phyloP scores from a whole-genome alignment of 2,888 invertebrate genomes.

The Drosophila histrio region DNA sequence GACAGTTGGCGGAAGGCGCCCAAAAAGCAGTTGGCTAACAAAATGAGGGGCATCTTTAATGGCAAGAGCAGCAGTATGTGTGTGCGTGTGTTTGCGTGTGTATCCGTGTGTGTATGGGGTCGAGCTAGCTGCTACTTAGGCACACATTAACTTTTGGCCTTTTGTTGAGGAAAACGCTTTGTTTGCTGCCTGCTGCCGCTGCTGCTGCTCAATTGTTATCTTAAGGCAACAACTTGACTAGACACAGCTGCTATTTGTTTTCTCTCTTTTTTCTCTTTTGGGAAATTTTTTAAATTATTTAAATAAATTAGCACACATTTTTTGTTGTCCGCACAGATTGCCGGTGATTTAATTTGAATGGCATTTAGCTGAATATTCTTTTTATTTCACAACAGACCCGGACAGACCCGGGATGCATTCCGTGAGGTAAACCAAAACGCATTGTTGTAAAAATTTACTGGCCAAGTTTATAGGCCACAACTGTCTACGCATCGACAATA shows the following conservation, averaged over 20 bases:
- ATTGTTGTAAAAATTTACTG: conserved; percentile 73
- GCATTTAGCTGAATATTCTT: conserved; percentile 52
- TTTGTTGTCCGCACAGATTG: conserved; percentile 57
- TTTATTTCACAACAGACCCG: conserved; percentile 16
- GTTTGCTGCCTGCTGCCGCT: conserved; percentile 35
- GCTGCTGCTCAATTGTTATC: conserved; percentile 56
- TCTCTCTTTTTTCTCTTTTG: conserved; percentile 14
- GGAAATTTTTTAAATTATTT: conserved; percentile 66
- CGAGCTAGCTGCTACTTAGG: conserved; percentile 66
- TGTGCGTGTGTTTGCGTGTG: conserved; percentile 11
- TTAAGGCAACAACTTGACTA: conserved; percentile 60
- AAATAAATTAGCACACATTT: conserved; percentile 73
- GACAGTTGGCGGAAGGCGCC: conserved; percentile 46
- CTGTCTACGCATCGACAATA: conserved; percentile 37
- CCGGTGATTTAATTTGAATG: conserved; percentile 72
- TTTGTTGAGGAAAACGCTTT: conserved; percentile 64
- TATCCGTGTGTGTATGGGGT: conserved; percentile 17
- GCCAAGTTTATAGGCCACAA: conserved; percentile 70
- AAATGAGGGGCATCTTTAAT: conserved; percentile 59
- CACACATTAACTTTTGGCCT: conserved; percentile 77
- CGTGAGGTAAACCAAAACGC: conserved; percentile 36
- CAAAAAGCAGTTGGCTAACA: conserved; percentile 43
- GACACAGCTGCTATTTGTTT: conserved; percentile 70
- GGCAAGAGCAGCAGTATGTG: conserved; percentile 23
- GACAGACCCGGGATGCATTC: conserved; percentile 47